Conservation (phyloP, 2,888 invertebrate genomes). For the Microchrysa polita region DNA sequence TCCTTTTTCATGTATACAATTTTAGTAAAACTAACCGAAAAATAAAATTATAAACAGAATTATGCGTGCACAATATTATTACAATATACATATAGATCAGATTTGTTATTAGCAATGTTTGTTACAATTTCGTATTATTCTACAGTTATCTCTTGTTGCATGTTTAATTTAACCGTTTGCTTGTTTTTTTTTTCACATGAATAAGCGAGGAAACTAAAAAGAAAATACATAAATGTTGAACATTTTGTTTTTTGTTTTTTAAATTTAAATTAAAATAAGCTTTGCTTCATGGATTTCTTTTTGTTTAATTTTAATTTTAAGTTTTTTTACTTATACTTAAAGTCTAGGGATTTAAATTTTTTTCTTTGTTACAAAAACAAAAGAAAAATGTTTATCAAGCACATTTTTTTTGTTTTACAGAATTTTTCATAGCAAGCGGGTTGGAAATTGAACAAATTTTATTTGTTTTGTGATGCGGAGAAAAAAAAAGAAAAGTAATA, state of each 20-base stretch:
- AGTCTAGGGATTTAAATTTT: not conserved
- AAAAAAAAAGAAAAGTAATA: too few species aligned
- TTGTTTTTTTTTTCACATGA: not conserved
- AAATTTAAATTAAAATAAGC: not conserved
- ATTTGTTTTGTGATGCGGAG: not conserved
- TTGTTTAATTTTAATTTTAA: too few species aligned
- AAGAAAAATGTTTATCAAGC: not conserved
- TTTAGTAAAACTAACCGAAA: constrained; percentile 36
- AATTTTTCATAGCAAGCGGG: not conserved
- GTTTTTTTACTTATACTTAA: constrained; percentile 25
- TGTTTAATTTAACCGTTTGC: too few species aligned
- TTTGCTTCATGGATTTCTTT: not conserved
- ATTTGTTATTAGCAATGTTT: constrained; percentile 16
- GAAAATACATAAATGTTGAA: constrained; percentile 11
- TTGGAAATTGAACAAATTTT: not conserved
- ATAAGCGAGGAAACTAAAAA: constrained; percentile 18
- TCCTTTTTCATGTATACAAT: constrained; percentile 3
- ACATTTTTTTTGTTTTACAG: constrained; percentile 27
- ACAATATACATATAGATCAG: constrained; percentile 10
- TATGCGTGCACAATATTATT: constrained; percentile 26
- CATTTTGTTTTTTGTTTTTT: too few species aligned
- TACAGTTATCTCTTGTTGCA: not conserved
- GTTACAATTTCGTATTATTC: not conserved
- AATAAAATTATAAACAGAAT: too few species aligned
- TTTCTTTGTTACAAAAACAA: too few species aligned